Evolutionary conservation across 2,797 vertebrate species (phyloP).

Genomic region (Mormyrus proboscirostris): DNA sequence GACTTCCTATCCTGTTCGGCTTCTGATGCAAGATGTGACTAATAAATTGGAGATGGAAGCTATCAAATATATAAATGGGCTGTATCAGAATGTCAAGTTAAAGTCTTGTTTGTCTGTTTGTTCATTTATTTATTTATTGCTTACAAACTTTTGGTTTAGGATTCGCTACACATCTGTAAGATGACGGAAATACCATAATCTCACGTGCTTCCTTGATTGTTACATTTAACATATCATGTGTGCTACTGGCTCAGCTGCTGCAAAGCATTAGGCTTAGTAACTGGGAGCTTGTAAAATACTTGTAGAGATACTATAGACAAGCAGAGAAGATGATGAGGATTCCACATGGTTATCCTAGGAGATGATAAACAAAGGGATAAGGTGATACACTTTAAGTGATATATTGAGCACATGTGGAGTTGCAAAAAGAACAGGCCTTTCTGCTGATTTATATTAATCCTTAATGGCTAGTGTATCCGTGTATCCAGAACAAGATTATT

Average conservation of each 20-base stretch:
- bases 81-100: constrained; percentile 69
- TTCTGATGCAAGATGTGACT: not conserved
- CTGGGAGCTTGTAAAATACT: constrained; percentile 86
- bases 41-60: constrained; percentile 16
- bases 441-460: constrained; percentile 62
- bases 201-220: constrained; percentile 91
- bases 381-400: constrained; percentile 81
- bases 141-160: constrained; percentile 71
- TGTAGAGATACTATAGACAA: constrained; percentile 86
- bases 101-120: constrained; percentile 43
- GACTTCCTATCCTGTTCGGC: not conserved
- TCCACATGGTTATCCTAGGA: constrained; percentile 86
- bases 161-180: constrained; percentile 76
- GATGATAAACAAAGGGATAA: constrained; percentile 83
- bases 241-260: constrained; percentile 89
- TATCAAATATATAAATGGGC: constrained; percentile 59
- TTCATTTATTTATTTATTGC: constrained; percentile 45
- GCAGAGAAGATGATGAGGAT: constrained; percentile 89
- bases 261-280: constrained; percentile 85
- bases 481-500: constrained; percentile 64
- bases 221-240: constrained; percentile 97
- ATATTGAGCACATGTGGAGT: constrained; percentile 81
- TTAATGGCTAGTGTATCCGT: constrained; percentile 58
- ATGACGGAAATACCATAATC: constrained; percentile 87
- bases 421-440: constrained; percentile 45